phyloP scores from a whole-genome alignment of 2,113 vertebrate genomes.

The Anthoscopus minutus region DNA sequence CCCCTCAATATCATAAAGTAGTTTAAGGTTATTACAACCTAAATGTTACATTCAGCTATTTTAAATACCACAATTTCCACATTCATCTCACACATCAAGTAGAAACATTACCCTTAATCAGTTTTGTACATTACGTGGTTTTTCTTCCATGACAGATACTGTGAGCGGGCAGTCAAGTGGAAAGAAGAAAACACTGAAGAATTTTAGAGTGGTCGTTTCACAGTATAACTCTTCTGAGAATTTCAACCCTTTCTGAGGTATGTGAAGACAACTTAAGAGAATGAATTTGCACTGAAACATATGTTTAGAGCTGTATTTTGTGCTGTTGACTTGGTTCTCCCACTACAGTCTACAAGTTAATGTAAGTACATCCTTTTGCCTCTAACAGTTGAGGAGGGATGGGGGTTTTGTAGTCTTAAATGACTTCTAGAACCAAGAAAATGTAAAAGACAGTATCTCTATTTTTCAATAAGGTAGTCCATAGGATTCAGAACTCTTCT shows the following conservation, averaged over 20 bases:
- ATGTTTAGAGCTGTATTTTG: neutral
- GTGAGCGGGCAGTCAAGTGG: neutral
- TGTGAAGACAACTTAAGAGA: neutral
- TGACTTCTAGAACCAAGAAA: neutral
- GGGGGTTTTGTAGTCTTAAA: neutral
- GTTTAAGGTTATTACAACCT: neutral
- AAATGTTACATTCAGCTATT: neutral
- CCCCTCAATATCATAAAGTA: neutral
- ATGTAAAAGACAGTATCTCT: neutral
- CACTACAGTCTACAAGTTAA: fast-evolving
- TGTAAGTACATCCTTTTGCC: neutral
- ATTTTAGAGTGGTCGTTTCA: neutral
- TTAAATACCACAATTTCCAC: neutral
- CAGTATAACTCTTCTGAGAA: neutral
- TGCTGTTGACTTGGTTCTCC: neutral
- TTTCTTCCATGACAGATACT: neutral
- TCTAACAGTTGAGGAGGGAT: neutral
- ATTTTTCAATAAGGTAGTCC: neutral
- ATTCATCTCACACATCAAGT: neutral
- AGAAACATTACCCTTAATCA: neutral
- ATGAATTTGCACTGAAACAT: neutral
- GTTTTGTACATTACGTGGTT: neutral
- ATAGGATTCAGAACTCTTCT: neutral
- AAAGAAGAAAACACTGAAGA: neutral
- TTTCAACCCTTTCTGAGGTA: neutral